Percentiles rank a stretch among this genome's conserved stretches.
Evolutionary conservation across 2,113 vertebrate species (phyloP).

Genomic region (Erythrocercus mccallii): DNA sequence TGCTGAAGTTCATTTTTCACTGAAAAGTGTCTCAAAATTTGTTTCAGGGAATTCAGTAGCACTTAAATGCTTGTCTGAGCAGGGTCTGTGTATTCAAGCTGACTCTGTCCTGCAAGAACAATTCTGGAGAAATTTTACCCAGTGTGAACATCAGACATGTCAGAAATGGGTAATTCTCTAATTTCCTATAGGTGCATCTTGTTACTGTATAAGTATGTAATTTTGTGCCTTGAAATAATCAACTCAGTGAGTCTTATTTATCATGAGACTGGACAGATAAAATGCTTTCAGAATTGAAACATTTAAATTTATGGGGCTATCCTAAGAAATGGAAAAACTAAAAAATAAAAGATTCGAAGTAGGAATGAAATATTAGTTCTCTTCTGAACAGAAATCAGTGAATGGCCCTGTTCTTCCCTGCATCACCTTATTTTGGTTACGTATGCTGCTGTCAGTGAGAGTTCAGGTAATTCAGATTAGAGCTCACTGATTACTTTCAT

Average conservation of each 20-base stretch:
- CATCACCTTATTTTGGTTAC: constrained; percentile 8
- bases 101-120: not conserved
- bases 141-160: not conserved
- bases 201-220: not conserved
- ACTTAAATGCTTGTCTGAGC: not conserved
- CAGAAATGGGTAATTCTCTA: not conserved
- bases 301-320: not conserved
- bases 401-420: not conserved
- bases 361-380: not conserved
- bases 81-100: not conserved
- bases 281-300: constrained; percentile 14
- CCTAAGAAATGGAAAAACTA: not conserved
- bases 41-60: not conserved
- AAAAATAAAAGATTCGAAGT: not conserved
- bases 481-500: not conserved
- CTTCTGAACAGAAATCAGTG: not conserved
- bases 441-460: not conserved
- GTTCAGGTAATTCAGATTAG: not conserved
- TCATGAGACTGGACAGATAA: not conserved
- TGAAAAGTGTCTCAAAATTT: not conserved
- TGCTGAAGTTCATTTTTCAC: not conserved
- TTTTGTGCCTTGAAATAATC: not conserved
- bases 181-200: not conserved
- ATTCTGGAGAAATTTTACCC: not conserved
- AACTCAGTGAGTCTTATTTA: not conserved